Base-by-base conservation (phyloP, 2,888 invertebrate species). In the Andrena camellia region DNA sequence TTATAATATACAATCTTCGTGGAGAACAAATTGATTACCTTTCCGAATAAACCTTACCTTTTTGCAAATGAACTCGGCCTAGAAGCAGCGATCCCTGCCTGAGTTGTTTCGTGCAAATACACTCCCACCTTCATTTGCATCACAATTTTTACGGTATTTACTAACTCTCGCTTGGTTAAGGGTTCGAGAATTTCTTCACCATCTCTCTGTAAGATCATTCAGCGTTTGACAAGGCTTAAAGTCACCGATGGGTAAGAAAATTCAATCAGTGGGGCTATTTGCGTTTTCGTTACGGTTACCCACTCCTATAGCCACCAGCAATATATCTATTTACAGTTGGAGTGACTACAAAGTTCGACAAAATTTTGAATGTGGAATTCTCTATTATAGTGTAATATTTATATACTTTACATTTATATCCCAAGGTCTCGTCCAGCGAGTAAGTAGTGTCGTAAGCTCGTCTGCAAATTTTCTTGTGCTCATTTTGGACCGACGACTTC, bases 391-490 rank as follows among this genome's bases (percentile, higher is more conserved):
- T 42, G 42, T 42, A 13, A 42, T 17, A 42, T 42, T 17, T 7
- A 35, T 35, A 62, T 31, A 48, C 29, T n/a, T 85, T 85, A 86
- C 83, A 4, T 66, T 82, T 69, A 52, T n/a, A 5, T 50, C 7
- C 8, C 26, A 20, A 1, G 66, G 7, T 13, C 23, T 67, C 8
- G 71, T 79, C 75, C 85, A 88, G 7, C 81, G 86, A 26, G 29
- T n/a, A 7, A 90, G 23, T 29, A 91, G 31, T n/a, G 20, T 81
- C 0, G 77, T 59, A 13, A 90, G 85, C 31, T 90, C 89, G 57
- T 75, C 72, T n/a, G 85, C 80, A 57, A 89, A 90, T 13, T 79
- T 59, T 67, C 69, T 31, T 42, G 80, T 48, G 23, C 23, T 84
- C 83, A 86, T 84, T 4, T 64, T 23, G 79, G 23, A 13, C 7